Conservation (phyloP, 2,797 vertebrate species). For the Corythornis leucogaster region DNA sequence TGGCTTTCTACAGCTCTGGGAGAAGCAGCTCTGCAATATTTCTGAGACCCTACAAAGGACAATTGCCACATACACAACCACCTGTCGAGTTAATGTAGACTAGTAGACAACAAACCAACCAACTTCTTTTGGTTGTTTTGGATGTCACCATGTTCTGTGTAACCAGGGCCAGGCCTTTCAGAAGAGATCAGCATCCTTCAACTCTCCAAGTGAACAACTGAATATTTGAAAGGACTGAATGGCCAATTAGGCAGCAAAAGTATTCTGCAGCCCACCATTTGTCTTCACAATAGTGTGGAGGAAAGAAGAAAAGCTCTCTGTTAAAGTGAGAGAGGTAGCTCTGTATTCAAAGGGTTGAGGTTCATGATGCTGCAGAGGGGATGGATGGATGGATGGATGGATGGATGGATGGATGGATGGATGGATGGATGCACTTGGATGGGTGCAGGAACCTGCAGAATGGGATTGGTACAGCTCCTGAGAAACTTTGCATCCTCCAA, state of each 20-base stretch:
- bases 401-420: not conserved
- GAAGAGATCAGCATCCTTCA: not conserved
- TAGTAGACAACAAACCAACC: not conserved
- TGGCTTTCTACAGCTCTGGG: not conserved
- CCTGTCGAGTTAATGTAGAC: not conserved
- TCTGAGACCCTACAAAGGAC: not conserved
- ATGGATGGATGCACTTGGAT: not conserved
- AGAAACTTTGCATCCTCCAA: slow-evolving; percentile 8
- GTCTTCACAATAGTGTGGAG: not conserved
- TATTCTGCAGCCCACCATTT: not conserved
- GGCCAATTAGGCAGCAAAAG: not conserved
- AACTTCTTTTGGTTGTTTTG: not conserved
- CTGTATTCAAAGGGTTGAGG: not conserved
- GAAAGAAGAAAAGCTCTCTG: not conserved
- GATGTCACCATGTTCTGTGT: not conserved
- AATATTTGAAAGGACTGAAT: not conserved
- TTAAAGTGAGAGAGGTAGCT: not conserved
- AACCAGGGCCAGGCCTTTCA: not conserved
- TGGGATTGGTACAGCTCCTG: not conserved
- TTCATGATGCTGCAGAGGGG: not conserved
- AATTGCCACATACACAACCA: not conserved
- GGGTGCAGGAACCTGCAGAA: not conserved
- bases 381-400: not conserved
- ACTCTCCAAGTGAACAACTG: not conserved
- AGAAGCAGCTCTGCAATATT: not conserved